Evolutionary conservation across 2,888 invertebrate species (phyloP), one percentile per base, ranked within the genome.

Genomic region (Cephus nigrinus): DNA sequence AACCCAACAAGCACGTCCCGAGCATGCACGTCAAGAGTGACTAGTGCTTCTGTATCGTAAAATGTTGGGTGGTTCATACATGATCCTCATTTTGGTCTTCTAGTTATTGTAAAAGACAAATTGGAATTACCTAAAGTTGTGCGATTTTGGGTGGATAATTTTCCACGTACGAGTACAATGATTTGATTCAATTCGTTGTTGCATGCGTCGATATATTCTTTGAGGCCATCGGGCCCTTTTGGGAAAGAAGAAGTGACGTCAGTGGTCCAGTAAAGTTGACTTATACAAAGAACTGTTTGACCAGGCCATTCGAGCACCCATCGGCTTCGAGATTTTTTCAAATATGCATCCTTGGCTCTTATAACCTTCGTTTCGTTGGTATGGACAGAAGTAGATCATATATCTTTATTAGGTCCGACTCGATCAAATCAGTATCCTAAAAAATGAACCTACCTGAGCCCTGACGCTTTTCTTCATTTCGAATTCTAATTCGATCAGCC

Each of bases 1-100:
- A 97, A 92, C 77, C 95, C 94, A 77, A 94, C 92, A 1, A 98
- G 93, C 0, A 97, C 97, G 91, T 98, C 98, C 85, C 98, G 94
- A 0, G 97, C 97, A 90, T 99, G 98, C 0, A 98, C 98, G 89
- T 98, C 98, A 81, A 98, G 92, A 11, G 98, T 97, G 1, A 98
- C 97, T 81, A 98, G 92, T 0, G 98, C 98, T 78, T 98, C 96
- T 95, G 84, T 68, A 76, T 34, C 11, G 11, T 2, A 36, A 74
- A 74, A 35, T 55, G 9, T 55, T 23, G 23, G 9, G 23, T 55
- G 2, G 23, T 55, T 55, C 9, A 55, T 23, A 23, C 23, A 55
- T 23, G 23, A 55, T 23, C 15, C 5, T 55, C 55, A 55, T 1
- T 55, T 55, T 55, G 23, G 9, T 55, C 1, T 55, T 55, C 9